These are phyloP conservation scores for Ennomos fuscantarius DNA, from an alignment of 2,888 invertebrate genomes.

Conservation along the genomic window DNA sequence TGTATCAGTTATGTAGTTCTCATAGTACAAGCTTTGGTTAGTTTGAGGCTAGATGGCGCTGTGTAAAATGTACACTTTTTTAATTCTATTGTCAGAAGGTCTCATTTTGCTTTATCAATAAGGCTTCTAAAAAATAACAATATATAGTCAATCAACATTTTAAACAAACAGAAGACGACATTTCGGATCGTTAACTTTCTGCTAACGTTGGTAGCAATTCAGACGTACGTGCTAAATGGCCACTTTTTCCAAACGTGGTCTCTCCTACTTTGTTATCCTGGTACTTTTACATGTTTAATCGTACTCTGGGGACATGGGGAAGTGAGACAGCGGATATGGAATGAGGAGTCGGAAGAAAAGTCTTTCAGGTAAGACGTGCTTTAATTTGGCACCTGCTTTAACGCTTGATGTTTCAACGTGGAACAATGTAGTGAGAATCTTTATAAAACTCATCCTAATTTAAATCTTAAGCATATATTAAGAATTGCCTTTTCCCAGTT, in stretches of 20 bases:
- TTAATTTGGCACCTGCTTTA: constrained; percentile 25
- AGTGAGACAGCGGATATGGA: constrained; percentile 39
- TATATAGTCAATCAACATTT: constrained; percentile 20
- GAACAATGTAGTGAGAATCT: constrained; percentile 14
- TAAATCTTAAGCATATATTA: no score
- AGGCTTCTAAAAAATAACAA: no score
- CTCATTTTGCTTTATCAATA: no score
- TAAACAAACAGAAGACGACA: constrained; percentile 39
- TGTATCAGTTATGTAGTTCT: no score
- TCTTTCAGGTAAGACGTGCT: constrained; percentile 38
- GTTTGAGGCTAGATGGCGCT: no score
- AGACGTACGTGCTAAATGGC: constrained; percentile 80
- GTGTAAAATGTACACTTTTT: no score
- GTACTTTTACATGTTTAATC: constrained; percentile 84
- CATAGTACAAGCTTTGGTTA: no score
- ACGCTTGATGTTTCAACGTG: constrained; percentile 18
- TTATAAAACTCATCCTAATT: no score
- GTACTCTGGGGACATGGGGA: constrained; percentile 63
- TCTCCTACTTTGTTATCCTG: constrained; percentile 79
- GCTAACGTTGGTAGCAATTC: constrained; percentile 73
- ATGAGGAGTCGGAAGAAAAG: constrained; percentile 34
- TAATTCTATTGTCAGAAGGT: no score
- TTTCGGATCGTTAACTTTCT: constrained; percentile 72
- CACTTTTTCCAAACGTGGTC: constrained; percentile 57
- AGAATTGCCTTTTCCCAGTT: no score